Percentiles rank a stretch among this genome's conserved stretches.
Conservation (phyloP, 2,888 invertebrate species). For the Eremobia ochroleuca region DNA sequence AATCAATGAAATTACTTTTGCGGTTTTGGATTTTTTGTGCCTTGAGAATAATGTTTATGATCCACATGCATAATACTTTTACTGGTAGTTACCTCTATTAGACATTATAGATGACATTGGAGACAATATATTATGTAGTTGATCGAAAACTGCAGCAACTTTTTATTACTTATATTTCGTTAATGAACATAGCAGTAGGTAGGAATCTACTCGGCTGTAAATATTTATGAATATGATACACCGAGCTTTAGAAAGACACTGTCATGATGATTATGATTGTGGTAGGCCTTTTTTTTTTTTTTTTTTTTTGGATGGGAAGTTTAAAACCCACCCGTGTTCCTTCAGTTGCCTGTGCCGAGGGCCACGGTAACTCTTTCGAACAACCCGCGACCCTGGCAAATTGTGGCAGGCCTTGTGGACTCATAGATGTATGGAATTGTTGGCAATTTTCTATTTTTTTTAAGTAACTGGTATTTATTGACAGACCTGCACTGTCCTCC, state of each 20-base stretch:
- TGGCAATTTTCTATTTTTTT: too few relatives aligned
- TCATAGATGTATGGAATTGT: too few relatives aligned
- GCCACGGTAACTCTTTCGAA: too few relatives aligned
- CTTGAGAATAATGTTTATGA: slow-evolving; percentile 15
- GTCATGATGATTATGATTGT: too few relatives aligned
- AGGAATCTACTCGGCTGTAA: background rate
- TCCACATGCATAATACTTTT: background rate
- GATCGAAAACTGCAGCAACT: background rate
- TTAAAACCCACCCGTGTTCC: too few relatives aligned
- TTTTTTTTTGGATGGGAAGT: too few relatives aligned
- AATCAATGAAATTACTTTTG: slow-evolving; percentile 5
- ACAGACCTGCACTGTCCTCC: background rate
- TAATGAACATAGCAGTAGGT: background rate
- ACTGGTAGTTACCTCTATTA: background rate
- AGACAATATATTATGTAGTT: background rate
- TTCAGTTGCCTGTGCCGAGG: too few relatives aligned
- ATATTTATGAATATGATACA: background rate
- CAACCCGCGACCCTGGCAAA: too few relatives aligned
- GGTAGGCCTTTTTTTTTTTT: too few relatives aligned
- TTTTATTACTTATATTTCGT: background rate
- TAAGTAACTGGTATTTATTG: too few relatives aligned
- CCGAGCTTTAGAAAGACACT: background rate
- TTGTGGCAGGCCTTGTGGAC: too few relatives aligned
- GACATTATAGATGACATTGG: background rate
- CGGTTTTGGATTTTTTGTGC: background rate